Evolutionary conservation across 2,888 invertebrate genomes (phyloP), one percentile per base, ranked within the genome.

Genomic region (Buathra laborator): DNA sequence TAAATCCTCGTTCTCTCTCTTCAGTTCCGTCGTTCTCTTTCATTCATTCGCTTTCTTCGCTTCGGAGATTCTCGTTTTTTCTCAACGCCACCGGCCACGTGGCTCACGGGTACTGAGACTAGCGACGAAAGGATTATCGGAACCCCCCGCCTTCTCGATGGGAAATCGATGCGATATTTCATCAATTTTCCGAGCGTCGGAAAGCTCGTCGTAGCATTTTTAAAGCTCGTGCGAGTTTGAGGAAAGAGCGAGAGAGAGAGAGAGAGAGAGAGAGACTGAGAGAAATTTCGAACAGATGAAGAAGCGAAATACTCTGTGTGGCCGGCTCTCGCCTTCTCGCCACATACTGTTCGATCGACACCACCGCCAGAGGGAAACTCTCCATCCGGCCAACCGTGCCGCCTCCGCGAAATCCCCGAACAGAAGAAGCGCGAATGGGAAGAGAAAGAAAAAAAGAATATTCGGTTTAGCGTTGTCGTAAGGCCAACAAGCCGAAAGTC

Each of bases 141-240:
- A 37, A 5, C 37, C 19, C 56, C 56, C 19, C 81, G 79, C 76
- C 76, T 53, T 76, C 86, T 78, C 84, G 89, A 91, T 92, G 90
- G 90, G 87, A 92, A 92, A 92, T 92, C 92, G 91, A 92, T 91
- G 88, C 89, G 86, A 90, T 90, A 90, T 91, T 92, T 90, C 90
- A 90, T 91, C 90, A 90, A 89, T 90, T 92, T 89, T 86, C 72
- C 87, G 37, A 88, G 88, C 68, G 53, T 64, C 71, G 51, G 14
- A 51, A 24, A 74, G 77, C 56, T 43, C 48, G 62, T 53, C 66
- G 46, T 48, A 19, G 46, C 32, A 51, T 44, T 48, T 74, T 71
- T 64, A 48, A 32, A 37, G 32, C 24, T 59, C 72, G 32, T 59
- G 48, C 76, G 32, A 56, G 32, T 7, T 66, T 12, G 43, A 68